Evolutionary conservation across 2,113 vertebrate genomes (phyloP).

Genomic region (Oryzias celebensis): DNA sequence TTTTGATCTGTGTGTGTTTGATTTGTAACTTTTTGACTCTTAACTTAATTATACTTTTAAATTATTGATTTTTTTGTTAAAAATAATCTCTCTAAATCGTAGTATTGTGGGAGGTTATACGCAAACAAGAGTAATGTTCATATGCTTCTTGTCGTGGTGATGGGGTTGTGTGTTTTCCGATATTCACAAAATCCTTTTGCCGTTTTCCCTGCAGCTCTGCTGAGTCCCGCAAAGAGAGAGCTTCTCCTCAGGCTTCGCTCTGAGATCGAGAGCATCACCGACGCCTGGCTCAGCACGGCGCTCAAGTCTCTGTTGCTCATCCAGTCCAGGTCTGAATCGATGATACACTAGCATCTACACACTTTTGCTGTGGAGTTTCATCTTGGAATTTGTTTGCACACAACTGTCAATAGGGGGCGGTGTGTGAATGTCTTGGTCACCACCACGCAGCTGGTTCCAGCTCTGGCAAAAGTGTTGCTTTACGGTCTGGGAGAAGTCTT

Average conservation of each 20-base stretch:
- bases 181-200: not conserved
- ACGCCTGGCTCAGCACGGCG: conserved; percentile 94
- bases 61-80: too few relatives aligned
- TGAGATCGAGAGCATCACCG: conserved; percentile 93
- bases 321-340: conserved; percentile 86
- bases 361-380: too few relatives aligned
- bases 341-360: not conserved
- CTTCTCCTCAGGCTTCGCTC: conserved; percentile 86
- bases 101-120: too few relatives aligned
- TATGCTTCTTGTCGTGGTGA: not conserved
- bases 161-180: not conserved
- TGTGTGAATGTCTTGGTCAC: conserved; percentile 97
- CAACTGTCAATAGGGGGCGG: conserved; percentile 86
- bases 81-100: too few relatives aligned
- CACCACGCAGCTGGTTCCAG: conserved; percentile 96
- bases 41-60: too few relatives aligned
- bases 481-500: conserved; percentile 95
- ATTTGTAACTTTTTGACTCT: too few relatives aligned
- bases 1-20: too few relatives aligned
- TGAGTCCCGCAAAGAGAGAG: conserved; percentile 91
- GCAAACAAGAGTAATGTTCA: not conserved
- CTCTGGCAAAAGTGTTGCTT: conserved; percentile 94
- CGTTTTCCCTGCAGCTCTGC: conserved; percentile 78
- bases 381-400: not conserved
- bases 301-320: conserved; percentile 95